phyloP scores from a whole-genome alignment of 2,888 invertebrate genomes.

The Phyto melanocephala region DNA sequence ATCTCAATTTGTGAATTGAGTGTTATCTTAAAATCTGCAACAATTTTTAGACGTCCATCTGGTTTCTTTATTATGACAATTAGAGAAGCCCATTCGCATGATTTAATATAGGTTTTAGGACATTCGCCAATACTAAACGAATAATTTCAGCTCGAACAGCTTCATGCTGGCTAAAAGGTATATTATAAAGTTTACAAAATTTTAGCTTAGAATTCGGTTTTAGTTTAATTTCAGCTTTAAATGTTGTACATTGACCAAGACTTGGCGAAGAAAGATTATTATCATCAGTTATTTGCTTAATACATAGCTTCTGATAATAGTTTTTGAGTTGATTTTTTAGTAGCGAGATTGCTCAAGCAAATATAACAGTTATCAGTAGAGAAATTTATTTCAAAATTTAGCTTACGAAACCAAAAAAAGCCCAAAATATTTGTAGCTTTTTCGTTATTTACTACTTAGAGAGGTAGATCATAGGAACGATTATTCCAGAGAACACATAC shows the following conservation, averaged over 20 bases:
- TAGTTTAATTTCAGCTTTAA: not conserved
- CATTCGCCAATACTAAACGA: not conserved
- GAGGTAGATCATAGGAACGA: not conserved
- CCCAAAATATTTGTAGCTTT: not conserved
- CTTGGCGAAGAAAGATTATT: not conserved
- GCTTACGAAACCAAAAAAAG: not conserved
- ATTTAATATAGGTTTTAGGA: not conserved
- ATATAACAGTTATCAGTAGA: not conserved
- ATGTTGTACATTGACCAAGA: not conserved
- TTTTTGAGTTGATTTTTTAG: not conserved
- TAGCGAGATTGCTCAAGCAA: not conserved
- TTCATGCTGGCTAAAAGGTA: not conserved
- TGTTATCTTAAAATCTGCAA: not conserved
- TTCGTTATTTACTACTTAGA: not conserved
- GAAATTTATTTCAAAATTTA: not conserved
- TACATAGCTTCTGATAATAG: not conserved
- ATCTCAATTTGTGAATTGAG: slow-evolving; percentile 7
- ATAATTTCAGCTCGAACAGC: not conserved
- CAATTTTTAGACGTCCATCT: not conserved
- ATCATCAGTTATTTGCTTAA: not conserved
- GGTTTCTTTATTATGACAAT: not conserved
- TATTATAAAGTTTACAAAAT: not conserved
- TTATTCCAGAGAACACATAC: not conserved
- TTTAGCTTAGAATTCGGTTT: not conserved
- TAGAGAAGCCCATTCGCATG: not conserved